These are phyloP conservation scores for Bufo gargarizans DNA, from an alignment of 2,113 vertebrate genomes.

Conservation along the genomic window DNA sequence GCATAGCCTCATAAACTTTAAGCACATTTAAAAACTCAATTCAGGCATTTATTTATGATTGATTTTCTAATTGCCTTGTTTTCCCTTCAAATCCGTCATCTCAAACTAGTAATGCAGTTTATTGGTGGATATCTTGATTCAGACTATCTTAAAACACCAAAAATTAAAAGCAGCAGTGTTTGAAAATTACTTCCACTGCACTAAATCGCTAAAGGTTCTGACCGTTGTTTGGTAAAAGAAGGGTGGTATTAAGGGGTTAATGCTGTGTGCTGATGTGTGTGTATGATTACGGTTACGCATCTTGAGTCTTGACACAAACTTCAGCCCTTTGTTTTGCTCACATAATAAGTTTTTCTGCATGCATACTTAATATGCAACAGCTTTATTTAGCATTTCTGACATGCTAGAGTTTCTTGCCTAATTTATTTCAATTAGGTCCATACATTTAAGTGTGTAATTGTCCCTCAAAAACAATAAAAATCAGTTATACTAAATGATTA, in stretches of 20 bases:
- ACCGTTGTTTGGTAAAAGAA: too few species aligned
- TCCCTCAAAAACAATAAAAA: slow-evolving; percentile 63
- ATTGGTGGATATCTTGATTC: too few species aligned
- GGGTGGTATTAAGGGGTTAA: not conserved
- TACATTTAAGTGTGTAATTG: slow-evolving; percentile 64
- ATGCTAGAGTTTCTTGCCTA: slow-evolving; percentile 63
- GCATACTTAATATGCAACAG: slow-evolving; percentile 48
- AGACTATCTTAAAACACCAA: too few species aligned
- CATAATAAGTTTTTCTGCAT: not conserved
- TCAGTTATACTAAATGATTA: slow-evolving; percentile 63
- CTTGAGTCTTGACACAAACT: not conserved
- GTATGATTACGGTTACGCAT: not conserved
- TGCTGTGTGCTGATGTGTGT: not conserved
- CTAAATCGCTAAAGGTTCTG: too few species aligned
- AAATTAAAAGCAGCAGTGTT: too few species aligned
- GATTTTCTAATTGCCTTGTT: too few species aligned
- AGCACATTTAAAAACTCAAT: too few species aligned
- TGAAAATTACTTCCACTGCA: too few species aligned
- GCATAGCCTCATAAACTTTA: too few species aligned
- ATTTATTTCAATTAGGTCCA: slow-evolving; percentile 61
- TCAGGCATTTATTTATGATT: too few species aligned
- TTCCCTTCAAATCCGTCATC: too few species aligned
- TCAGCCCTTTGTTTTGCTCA: slow-evolving; percentile 4
- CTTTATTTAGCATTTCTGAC: slow-evolving; percentile 60
- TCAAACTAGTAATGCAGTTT: too few species aligned